phyloP scores from a whole-genome alignment of 2,888 invertebrate genomes.

The Poecilobothrus nobilitatus region DNA sequence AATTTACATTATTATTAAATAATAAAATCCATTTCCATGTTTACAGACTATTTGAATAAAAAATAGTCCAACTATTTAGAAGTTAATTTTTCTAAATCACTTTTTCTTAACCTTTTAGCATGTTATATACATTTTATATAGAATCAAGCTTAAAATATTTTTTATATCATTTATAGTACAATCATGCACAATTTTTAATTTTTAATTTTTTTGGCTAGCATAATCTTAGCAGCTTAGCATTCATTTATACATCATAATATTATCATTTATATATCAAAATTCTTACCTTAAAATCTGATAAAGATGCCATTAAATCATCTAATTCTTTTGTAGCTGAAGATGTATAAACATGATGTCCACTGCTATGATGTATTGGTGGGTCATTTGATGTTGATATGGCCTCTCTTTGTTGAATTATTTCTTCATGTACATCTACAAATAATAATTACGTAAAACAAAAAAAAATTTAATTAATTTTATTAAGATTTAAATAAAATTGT shows the following conservation, averaged over 20 bases:
- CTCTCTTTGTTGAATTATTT: slow-evolving; percentile 38
- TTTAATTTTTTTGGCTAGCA: too few relatives aligned
- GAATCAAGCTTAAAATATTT: too few relatives aligned
- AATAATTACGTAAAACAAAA: slow-evolving; percentile 14
- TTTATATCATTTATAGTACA: too few relatives aligned
- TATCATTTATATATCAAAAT: background rate
- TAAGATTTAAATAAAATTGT: background rate
- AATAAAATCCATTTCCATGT: too few relatives aligned
- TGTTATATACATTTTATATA: too few relatives aligned
- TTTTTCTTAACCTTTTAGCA: too few relatives aligned
- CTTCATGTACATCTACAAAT: slow-evolving; percentile 37
- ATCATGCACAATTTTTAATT: too few relatives aligned
- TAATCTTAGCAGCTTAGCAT: background rate
- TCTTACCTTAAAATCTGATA: slow-evolving; percentile 88
- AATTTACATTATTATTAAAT: too few relatives aligned
- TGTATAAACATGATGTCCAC: slow-evolving; percentile 39
- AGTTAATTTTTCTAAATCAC: too few relatives aligned
- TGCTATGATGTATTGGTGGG: background rate
- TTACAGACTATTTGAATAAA: too few relatives aligned
- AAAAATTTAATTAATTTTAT: background rate
- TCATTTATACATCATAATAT: background rate
- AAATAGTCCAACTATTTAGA: too few relatives aligned
- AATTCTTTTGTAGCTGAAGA: slow-evolving; percentile 90
- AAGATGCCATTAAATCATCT: slow-evolving; percentile 91
- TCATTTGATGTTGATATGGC: slow-evolving; percentile 31